Evolutionary conservation across 2,888 invertebrate genomes (phyloP), one percentile per base, ranked within the genome.

Genomic region (Onchidella celtica): DNA sequence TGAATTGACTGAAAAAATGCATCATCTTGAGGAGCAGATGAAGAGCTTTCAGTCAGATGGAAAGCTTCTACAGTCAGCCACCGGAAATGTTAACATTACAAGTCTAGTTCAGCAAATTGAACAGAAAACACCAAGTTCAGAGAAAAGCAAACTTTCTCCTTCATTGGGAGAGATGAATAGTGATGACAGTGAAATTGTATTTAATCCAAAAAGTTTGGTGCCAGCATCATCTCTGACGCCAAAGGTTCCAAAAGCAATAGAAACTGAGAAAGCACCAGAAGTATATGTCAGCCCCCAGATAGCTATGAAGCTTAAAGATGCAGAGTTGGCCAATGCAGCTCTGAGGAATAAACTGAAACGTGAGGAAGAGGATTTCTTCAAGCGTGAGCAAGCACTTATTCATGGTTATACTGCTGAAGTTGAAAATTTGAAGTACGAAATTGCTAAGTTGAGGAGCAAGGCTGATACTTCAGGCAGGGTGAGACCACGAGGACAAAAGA

Each of bases 361-460:
- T 21, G 87, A 88, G 57, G 87, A 88, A 57, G 85, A 87, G 14
- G 89, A 91, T 70, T 88, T 86, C 73, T 82, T 86, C 27, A 87
- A 88, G 76, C 85, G 87, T 29, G 88, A 91, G 66, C 88, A 88
- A 63, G 90, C 90, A 6, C 84, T 91, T 0, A 91, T 90, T 55
- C 88, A 91, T 82, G 90, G 90, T 29, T 91, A 90, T 82, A 89
- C 88, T 17, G 89, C 90, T 1, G 91, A 91, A 83, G 89, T 90
- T 29, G 83, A 85, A 36, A 88, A 85, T 27, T 83, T 89, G 29
- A 90, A 89, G 75, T 83, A 86, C 17, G 89, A 90, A 83, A 79
- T 88, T 65, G 82, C 85, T 14, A 75, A 82, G 17, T 57, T 83
- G 6, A 83, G 84, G 36, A 69, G 59, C 21, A 76, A 81, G 72